Evolutionary conservation across 1,140 invertebrate genomes (phyloP), one percentile per base, ranked within the genome.

Genomic region (Drosophila bocqueti): DNA sequence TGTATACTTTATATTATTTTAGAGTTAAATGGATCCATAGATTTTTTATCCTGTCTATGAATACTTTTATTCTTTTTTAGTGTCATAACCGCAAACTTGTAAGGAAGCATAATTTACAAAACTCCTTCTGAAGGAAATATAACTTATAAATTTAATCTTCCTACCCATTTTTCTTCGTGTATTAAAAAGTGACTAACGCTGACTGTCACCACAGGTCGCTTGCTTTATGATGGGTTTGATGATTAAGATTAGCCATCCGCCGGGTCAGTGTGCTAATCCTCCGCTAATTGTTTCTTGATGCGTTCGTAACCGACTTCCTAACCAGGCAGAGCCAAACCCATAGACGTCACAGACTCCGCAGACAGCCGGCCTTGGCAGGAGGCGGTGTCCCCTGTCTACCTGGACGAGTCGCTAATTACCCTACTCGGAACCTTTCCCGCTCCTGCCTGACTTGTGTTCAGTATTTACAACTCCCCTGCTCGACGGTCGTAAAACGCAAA

Each of bases 271-370:
- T 49, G 82, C 76, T 87, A 87, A 90, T 90, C 85, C 69, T 45
- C 42, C 34, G 58, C 85, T 90, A 89, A 89, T 89, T 85, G 85
- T 52, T 90, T 89, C 85, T 90, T 89, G 76, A 89, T 89, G 85
- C 75, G 63, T 81, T 78, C 69, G 74, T 46, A 67, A 82, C 52
- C 52, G 15, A 55, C 62, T 43, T 18, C 43, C 45, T 57, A 79
- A 50, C 73, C 38, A 45, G 73, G 61, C 76, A 42, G 18, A 15
- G 31, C 15, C 18, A 46, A 24, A 6, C 31, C 3, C 52, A 5
- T 13, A 54, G n/a, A 36, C 50, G 29, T 52, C n/a, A 52, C 29
- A 38, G 52, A 38, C 52, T 38, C 8, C 21, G 5, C 9, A 40
- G 54, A 57, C 34, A 29, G 45, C 13, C 34, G 49, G 54, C 67